These are phyloP conservation scores for Drosophila nigritarsus DNA, from an alignment of 2,888 invertebrate species.

Conservation along the genomic window DNA sequence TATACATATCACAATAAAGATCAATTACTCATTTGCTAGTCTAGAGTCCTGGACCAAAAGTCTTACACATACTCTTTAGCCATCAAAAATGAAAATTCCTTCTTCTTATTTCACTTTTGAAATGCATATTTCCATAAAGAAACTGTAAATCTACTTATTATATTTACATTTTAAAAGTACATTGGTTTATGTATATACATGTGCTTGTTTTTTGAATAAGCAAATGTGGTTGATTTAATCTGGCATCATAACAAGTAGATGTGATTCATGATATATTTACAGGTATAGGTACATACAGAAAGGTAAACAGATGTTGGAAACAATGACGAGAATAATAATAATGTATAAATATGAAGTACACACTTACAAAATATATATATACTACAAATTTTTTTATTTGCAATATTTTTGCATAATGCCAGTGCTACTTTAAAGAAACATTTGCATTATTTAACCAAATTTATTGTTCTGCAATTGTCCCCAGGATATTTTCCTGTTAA, in stretches of 20 bases:
- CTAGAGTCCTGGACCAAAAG: neutral
- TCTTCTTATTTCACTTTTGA: neutral
- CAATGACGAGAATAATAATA: neutral
- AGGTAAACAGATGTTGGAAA: neutral
- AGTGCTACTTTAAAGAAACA: conserved; percentile 5
- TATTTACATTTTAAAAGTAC: neutral
- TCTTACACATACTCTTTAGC: neutral
- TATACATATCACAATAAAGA: neutral
- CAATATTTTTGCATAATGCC: neutral
- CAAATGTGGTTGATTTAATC: neutral
- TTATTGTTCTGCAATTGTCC: conserved; percentile 16
- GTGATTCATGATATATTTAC: neutral
- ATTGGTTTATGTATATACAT: neutral
- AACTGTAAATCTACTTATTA: neutral
- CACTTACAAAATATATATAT: neutral
- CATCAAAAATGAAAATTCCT: neutral
- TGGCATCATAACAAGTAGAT: neutral
- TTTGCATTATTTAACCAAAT: conserved; percentile 10
- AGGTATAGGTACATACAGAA: neutral
- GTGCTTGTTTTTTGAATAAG: neutral
- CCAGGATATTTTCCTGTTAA: conserved; percentile 37
- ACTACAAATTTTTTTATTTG: neutral
- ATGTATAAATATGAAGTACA: neutral
- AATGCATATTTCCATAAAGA: neutral
- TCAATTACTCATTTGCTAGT: neutral